Conservation (phyloP, 2,797 vertebrate genomes). For the Crocodylus rhombifer region DNA sequence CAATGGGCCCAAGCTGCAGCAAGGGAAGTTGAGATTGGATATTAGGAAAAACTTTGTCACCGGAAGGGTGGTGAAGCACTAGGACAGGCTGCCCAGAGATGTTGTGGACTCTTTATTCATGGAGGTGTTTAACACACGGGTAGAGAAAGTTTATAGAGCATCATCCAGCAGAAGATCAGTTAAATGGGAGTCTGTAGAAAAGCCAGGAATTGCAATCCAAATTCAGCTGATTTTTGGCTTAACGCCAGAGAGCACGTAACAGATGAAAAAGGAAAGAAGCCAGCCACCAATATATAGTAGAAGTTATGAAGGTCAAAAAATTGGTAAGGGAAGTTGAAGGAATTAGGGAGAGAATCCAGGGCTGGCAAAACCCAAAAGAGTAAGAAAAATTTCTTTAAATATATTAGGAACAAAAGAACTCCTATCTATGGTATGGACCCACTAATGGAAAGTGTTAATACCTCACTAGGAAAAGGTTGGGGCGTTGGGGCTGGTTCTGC, state of each 20-base stretch:
- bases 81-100: too few species aligned
- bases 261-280: too few species aligned
- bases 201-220: not conserved
- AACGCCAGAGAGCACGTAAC: accelerated
- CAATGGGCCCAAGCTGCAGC: too few species aligned
- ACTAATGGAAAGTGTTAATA: accelerated
- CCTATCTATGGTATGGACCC: not conserved
- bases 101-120: too few species aligned
- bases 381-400: not conserved
- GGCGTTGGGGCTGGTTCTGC: too few species aligned
- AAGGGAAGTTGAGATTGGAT: too few species aligned
- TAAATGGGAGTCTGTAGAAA: not conserved
- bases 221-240: not conserved
- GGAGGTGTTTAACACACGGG: too few species aligned
- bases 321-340: not conserved
- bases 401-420: not conserved
- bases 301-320: accelerated
- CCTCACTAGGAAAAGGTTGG: too few species aligned
- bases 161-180: not conserved
- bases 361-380: not conserved
- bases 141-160: accelerated
- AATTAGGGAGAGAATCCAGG: not conserved
- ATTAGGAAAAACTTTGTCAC: too few species aligned
- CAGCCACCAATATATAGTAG: accelerated
- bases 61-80: too few species aligned